These are phyloP conservation scores for Dorcus hopei DNA, from an alignment of 2,888 invertebrate species.

Conservation along the genomic window DNA sequence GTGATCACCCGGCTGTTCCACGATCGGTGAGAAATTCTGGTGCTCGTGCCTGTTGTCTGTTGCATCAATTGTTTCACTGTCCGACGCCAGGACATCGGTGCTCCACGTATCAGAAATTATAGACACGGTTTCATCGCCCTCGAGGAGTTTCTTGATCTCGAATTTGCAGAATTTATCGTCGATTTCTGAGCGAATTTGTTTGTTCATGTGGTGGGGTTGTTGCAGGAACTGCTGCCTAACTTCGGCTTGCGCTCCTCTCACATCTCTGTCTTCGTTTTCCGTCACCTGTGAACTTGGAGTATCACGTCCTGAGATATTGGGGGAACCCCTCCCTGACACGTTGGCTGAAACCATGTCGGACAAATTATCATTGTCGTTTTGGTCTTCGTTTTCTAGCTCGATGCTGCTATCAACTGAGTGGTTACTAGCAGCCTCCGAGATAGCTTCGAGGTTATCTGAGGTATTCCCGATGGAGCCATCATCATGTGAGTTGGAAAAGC, in stretches of 20 bases:
- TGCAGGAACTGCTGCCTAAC: slow-evolving; percentile 43
- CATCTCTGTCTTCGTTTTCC: slow-evolving; percentile 49
- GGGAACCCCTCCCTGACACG: slow-evolving; percentile 86
- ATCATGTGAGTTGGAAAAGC: slow-evolving; percentile 85
- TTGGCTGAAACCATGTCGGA: slow-evolving; percentile 98
- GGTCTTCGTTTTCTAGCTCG: slow-evolving; percentile 82
- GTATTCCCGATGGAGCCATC: slow-evolving; percentile 90
- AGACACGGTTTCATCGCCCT: slow-evolving; percentile 88
- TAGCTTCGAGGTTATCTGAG: slow-evolving; percentile 91
- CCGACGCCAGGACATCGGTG: slow-evolving; percentile 95
- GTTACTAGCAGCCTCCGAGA: slow-evolving; percentile 93
- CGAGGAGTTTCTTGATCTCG: slow-evolving; percentile 79
- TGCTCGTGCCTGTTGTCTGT: slow-evolving; percentile 54
- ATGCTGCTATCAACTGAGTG: slow-evolving; percentile 90
- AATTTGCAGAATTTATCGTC: slow-evolving; percentile 99
- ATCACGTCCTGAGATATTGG: slow-evolving; percentile 95
- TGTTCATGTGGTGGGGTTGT: slow-evolving; percentile 50
- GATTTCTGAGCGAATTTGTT: slow-evolving; percentile 89
- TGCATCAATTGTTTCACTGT: slow-evolving; percentile 89
- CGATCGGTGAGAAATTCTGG: slow-evolving; percentile 47
- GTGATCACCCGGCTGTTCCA: slow-evolving; percentile 46
- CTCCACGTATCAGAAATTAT: slow-evolving; percentile 99
- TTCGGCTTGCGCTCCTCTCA: slow-evolving; percentile 43
- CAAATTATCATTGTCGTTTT: slow-evolving; percentile 84
- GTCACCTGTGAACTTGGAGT: slow-evolving; percentile 93